These are phyloP conservation scores for Mesorhabditis spiculigera DNA, from an alignment of 2,888 invertebrate species.

Conservation along the genomic window DNA sequence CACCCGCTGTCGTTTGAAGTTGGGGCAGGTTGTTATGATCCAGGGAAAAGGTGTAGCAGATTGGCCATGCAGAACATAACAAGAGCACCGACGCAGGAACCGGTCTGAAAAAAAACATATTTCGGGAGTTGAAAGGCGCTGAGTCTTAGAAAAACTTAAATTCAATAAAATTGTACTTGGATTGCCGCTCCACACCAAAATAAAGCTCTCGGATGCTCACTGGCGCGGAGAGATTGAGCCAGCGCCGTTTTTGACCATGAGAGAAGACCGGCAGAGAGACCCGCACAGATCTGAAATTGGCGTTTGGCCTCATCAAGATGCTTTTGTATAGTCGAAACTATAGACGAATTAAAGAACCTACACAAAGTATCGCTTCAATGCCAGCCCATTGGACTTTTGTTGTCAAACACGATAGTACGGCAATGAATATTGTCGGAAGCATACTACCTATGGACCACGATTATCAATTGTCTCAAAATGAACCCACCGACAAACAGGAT, in stretches of 20 bases:
- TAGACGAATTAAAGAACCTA: not conserved
- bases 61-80: slow-evolving; percentile 3
- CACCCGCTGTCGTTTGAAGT: too few relatives aligned
- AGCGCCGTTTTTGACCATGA: slow-evolving; percentile 4
- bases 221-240: not conserved
- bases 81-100: slow-evolving; percentile 3
- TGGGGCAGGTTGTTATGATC: not conserved
- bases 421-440: not conserved
- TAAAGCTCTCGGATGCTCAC: slow-evolving; percentile 4
- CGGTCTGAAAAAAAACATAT: slow-evolving; percentile 2
- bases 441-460: not conserved
- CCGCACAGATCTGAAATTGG: not conserved
- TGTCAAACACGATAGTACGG: not conserved
- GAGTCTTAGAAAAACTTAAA: not conserved
- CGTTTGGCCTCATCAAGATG: too few relatives aligned
- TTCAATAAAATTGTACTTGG: slow-evolving; percentile 1
- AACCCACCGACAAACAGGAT: not conserved
- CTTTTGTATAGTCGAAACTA: not conserved
- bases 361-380: slow-evolving; percentile 1
- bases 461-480: not conserved
- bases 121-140: not conserved
- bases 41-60: slow-evolving; percentile 1
- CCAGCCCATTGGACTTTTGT: not conserved
- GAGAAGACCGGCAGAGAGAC: not conserved
- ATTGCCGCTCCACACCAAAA: slow-evolving; percentile 5